Conservation (phyloP, 2,797 vertebrate genomes). For the Hipposideros larvatus region DNA sequence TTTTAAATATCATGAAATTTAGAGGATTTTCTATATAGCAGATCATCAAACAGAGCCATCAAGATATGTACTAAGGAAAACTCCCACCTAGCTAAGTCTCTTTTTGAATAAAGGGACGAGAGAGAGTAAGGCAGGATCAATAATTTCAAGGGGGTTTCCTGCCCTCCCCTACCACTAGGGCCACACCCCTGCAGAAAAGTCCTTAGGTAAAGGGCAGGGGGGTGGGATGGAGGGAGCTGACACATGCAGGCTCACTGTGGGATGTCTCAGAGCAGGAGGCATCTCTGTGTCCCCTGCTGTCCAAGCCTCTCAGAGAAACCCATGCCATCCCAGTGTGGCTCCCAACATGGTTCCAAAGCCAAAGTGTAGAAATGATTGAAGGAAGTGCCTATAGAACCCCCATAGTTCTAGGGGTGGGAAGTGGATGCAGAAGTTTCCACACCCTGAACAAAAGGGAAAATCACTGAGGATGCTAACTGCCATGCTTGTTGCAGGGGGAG, state of each 20-base stretch:
- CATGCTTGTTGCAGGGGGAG: fast-evolving
- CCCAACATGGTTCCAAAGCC: background rate
- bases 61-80: background rate
- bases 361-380: background rate
- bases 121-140: background rate
- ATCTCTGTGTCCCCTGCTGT: background rate
- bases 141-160: background rate
- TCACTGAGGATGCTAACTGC: background rate
- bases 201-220: background rate
- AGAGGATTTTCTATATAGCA: background rate
- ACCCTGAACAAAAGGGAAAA: background rate
- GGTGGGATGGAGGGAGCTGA: background rate
- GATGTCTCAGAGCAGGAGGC: background rate
- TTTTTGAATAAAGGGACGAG: background rate
- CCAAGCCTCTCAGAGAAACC: background rate
- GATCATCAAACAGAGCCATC: background rate
- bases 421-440: background rate
- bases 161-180: fast-evolving
- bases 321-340: fast-evolving
- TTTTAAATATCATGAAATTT: constrained; percentile 17
- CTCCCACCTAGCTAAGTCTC: background rate
- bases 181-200: background rate
- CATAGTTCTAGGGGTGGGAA: background rate
- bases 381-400: background rate
- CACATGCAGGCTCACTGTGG: background rate